Evolutionary conservation across 2,888 invertebrate genomes (phyloP).

Genomic region (Scaptomyza flava): DNA sequence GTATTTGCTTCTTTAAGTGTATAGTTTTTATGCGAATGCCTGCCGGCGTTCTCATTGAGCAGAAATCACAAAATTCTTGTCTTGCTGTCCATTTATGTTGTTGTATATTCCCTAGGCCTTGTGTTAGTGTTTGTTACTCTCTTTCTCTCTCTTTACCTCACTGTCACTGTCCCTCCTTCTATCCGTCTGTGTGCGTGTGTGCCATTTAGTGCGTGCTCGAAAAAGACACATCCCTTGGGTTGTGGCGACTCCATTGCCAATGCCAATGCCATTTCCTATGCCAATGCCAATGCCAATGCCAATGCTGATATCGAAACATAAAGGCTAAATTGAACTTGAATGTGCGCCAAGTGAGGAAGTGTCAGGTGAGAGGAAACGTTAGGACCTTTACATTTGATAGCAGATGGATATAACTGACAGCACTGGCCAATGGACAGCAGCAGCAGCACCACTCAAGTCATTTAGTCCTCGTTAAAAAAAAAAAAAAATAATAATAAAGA

Average conservation of each 20-base stretch:
- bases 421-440: conserved; percentile 24
- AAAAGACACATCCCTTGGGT: conserved; percentile 55
- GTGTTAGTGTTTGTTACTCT: neutral
- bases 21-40: conserved; percentile 51
- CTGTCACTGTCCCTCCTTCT: neutral
- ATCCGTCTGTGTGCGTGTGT: conserved; percentile 12
- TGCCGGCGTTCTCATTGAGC: conserved; percentile 64
- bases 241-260: conserved; percentile 46
- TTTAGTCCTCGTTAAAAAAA: conserved; percentile 57
- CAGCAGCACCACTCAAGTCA: conserved; percentile 43
- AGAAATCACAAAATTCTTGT: conserved; percentile 58
- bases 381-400: conserved; percentile 12
- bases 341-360: conserved; percentile 55
- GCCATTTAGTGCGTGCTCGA: conserved; percentile 34
- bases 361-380: conserved; percentile 18
- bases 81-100: conserved; percentile 41
- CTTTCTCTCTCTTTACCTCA: neutral
- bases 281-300: conserved; percentile 13
- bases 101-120: conserved; percentile 24
- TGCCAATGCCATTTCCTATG: conserved; percentile 7
- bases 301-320: conserved; percentile 54
- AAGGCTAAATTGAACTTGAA: conserved; percentile 73
- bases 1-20: conserved; percentile 23
- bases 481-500: conserved; percentile 34
- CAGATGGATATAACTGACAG: conserved; percentile 30